A percentile compares a stretch with the other conserved stretches of the same genome.
Evolutionary conservation across 2,113 vertebrate species (phyloP).

Genomic region (Colaptes auratus): DNA sequence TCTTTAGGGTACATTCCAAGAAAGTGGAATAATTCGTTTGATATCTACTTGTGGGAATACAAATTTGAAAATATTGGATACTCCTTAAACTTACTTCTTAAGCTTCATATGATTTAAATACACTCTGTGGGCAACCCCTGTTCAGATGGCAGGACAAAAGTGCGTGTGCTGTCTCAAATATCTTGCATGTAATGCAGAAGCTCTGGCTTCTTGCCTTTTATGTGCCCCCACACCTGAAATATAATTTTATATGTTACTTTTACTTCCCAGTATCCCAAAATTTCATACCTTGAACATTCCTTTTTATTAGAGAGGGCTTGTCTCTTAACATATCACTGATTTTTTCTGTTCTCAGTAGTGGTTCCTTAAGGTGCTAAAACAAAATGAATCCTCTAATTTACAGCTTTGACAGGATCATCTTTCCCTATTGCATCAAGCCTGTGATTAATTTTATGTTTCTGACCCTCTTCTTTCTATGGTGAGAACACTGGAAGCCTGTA

Average conservation of each 20-base stretch:
- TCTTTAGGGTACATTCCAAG: background rate
- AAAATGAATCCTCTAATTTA: background rate
- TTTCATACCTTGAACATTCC: background rate
- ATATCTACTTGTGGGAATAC: background rate
- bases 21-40: background rate
- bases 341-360: background rate
- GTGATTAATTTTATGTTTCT: background rate
- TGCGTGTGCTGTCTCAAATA: background rate
- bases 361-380: background rate
- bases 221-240: background rate
- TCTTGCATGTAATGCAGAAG: background rate
- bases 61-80: background rate
- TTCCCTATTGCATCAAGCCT: background rate
- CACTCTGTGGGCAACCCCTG: background rate
- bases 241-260: background rate
- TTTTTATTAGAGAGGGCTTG: background rate
- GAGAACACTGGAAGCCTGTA: background rate
- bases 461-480: background rate
- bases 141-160: background rate
- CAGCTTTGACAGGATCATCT: background rate
- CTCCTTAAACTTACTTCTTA: background rate
- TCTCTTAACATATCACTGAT: background rate
- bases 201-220: background rate
- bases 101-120: background rate
- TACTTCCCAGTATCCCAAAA: background rate